These are phyloP conservation scores for Pheosia gnoma DNA, from an alignment of 2,888 invertebrate species.

Conservation along the genomic window DNA sequence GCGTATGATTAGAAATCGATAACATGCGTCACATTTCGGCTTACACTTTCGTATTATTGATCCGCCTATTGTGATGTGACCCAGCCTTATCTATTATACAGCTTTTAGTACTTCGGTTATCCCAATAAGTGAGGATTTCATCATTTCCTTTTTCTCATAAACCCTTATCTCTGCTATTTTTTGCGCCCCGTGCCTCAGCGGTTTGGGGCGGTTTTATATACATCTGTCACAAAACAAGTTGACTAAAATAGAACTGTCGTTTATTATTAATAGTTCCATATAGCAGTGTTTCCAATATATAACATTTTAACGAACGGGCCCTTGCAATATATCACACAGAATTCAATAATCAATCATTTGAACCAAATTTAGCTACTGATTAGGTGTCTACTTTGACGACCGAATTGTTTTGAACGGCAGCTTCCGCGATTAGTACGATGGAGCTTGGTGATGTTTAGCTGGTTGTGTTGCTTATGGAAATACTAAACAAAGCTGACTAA, in stretches of 20 bases:
- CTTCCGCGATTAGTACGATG: conserved; percentile 25
- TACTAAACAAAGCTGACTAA: conserved; percentile 63
- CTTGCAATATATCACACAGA: conserved; percentile 7
- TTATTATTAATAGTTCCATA: conserved; percentile 8
- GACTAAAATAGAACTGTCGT: conserved; percentile 34
- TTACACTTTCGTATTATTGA: conserved; percentile 64
- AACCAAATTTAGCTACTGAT: conserved; percentile 2
- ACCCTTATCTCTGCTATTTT: conserved; percentile 53
- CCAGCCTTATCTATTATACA: conserved; percentile 64
- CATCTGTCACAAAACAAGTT: conserved; percentile 45
- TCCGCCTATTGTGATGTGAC: conserved; percentile 63
- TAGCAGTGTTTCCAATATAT: background rate
- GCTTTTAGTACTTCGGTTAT: conserved; percentile 70
- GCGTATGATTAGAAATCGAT: conserved; percentile 80
- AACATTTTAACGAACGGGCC: background rate
- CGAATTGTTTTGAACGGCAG: conserved; percentile 17
- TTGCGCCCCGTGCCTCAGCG: conserved; percentile 35
- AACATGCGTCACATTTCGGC: conserved; percentile 72
- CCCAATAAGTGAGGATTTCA: conserved; percentile 73
- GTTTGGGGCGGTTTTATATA: conserved; percentile 46
- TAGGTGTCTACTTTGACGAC: conserved; percentile 13
- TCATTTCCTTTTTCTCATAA: conserved; percentile 47
- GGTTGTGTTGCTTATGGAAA: conserved; percentile 58
- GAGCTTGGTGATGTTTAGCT: conserved; percentile 47
- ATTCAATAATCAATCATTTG: conserved; percentile 2